Conservation (phyloP, 2,113 vertebrate genomes). For the Ochotona princeps region DNA sequence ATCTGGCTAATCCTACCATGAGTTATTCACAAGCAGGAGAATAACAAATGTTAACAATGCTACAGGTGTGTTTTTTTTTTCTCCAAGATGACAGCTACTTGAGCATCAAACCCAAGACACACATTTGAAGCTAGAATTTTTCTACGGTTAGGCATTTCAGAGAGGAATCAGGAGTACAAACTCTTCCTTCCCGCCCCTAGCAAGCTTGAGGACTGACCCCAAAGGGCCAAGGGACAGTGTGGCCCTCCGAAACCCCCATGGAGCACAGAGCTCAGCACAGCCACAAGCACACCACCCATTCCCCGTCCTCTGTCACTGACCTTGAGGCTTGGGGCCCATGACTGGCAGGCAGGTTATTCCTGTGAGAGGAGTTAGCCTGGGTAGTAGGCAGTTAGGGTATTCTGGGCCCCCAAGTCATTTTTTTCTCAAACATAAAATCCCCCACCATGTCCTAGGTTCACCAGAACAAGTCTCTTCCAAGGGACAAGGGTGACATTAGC, state of each 20-base stretch:
- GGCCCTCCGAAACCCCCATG: neutral
- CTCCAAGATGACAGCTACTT: neutral
- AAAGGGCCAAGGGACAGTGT: neutral
- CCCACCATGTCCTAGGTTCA: too few relatives aligned
- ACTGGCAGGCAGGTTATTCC: neutral
- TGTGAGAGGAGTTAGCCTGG: too few relatives aligned
- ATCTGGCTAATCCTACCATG: neutral
- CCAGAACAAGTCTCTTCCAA: too few relatives aligned
- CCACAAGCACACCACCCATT: neutral
- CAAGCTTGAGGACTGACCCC: neutral
- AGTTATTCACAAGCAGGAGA: neutral
- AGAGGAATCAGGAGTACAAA: neutral
- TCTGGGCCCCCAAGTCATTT: too few relatives aligned
- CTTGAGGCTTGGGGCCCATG: neutral
- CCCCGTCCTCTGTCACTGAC: neutral
- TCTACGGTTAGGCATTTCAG: neutral
- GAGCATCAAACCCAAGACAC: neutral
- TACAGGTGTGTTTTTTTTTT: conserved; percentile 7
- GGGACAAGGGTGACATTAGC: too few relatives aligned
- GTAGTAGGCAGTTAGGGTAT: too few relatives aligned
- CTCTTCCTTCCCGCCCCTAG: neutral
- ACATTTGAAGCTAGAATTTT: neutral
- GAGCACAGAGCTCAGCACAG: neutral
- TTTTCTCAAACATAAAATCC: too few relatives aligned
- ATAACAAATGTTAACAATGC: neutral